Percentiles rank a stretch among this genome's conserved stretches.
phyloP scores from a whole-genome alignment of 2,888 invertebrate species.

The Myathropa florea region DNA sequence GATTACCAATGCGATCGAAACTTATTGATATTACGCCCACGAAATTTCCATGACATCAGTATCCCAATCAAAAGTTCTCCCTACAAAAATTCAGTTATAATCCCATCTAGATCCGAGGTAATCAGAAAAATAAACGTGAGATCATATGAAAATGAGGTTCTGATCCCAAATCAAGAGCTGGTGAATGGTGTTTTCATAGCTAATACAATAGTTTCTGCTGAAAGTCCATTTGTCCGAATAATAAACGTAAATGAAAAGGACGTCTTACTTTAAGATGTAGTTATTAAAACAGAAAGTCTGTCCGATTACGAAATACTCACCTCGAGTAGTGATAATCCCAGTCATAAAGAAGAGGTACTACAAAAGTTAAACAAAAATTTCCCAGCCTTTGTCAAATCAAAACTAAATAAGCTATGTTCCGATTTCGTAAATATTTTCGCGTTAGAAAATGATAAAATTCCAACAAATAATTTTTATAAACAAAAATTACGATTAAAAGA shows the following conservation, averaged over 20 bases:
- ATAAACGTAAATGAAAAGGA: no score
- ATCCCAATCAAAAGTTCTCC: no score
- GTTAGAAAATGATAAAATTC: slow-evolving; percentile 51
- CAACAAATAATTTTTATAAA: slow-evolving; percentile 29
- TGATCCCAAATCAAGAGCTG: background rate
- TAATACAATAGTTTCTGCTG: background rate
- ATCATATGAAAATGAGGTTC: no score
- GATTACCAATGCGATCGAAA: background rate
- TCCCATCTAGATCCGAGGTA: background rate
- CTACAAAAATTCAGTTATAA: no score
- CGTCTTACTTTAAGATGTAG: no score
- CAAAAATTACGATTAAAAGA: slow-evolving; percentile 25
- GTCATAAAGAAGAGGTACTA: background rate
- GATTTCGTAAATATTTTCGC: slow-evolving; percentile 61
- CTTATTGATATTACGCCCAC: background rate
- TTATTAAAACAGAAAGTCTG: background rate
- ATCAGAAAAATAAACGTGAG: background rate
- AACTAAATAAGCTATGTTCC: slow-evolving; percentile 21
- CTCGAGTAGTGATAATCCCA: background rate
- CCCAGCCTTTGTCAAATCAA: background rate
- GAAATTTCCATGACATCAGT: background rate
- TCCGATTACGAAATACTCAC: slow-evolving; percentile 8
- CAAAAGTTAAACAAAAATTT: slow-evolving; percentile 19
- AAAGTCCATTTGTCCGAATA: no score
- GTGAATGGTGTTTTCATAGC: background rate